Percentiles rank a stretch among this genome's conserved stretches.
Evolutionary conservation across 2,888 invertebrate species (phyloP).

Genomic region (Pristionchus exspectatus): DNA sequence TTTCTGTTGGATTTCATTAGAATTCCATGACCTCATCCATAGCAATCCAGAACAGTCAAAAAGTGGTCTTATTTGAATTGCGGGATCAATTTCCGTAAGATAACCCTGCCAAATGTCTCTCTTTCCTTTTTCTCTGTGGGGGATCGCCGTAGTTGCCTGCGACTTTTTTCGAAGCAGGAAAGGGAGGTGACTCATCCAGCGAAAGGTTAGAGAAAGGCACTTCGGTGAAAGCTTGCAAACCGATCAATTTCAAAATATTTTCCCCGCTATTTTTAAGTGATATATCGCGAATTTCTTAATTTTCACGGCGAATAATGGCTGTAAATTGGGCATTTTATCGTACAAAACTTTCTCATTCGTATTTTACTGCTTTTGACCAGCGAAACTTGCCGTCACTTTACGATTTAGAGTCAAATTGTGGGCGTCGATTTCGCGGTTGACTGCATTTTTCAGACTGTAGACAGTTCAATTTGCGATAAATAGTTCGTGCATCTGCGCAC

Average conservation of each 20-base stretch:
- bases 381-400: neutral
- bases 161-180: slow-evolving; percentile 26
- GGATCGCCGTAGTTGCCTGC: neutral
- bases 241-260: neutral
- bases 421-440: neutral
- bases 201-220: neutral
- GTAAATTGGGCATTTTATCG: neutral
- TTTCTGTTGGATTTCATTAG: no score
- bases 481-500: neutral
- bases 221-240: neutral
- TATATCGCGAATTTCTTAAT: neutral
- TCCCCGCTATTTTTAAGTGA: neutral
- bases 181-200: neutral
- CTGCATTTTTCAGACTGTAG: neutral
- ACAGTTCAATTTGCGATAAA: neutral
- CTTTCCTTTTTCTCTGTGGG: slow-evolving; percentile 18
- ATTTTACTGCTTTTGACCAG: neutral
- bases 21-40: no score
- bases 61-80: no score
- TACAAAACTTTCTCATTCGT: neutral
- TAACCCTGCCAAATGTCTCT: neutral
- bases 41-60: no score
- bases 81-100: neutral
- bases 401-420: neutral
- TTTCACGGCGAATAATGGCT: neutral